These are phyloP conservation scores for Antedon mediterranea DNA, from an alignment of 53 echinoderm and acorn worm species.

Conservation along the genomic window DNA sequence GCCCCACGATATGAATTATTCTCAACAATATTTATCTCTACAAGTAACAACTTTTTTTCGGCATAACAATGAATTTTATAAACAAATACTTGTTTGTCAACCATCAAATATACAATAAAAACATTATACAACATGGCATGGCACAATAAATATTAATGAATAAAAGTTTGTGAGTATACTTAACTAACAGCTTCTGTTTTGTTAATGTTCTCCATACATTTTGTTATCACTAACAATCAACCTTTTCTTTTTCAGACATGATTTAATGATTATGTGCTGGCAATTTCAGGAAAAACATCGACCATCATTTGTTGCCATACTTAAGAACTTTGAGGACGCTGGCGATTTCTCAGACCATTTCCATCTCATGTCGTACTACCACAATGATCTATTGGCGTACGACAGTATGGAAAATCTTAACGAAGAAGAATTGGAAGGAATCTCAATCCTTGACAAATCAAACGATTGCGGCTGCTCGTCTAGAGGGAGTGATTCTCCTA, in stretches of 20 bases:
- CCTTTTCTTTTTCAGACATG: slow-evolving; percentile 30
- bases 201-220: not conserved
- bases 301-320: slow-evolving; percentile 69
- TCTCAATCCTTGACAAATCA: slow-evolving; percentile 40
- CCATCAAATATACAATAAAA: too few species aligned
- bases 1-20: too few species aligned
- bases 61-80: too few species aligned
- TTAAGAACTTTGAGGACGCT: slow-evolving; percentile 43
- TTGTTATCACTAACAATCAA: not conserved
- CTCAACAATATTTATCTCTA: too few species aligned
- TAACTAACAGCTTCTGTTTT: not conserved
- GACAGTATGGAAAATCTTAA: slow-evolving; percentile 23
- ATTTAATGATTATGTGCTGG: slow-evolving; percentile 89
- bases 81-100: too few species aligned
- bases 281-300: slow-evolving; percentile 81
- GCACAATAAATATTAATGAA: too few species aligned
- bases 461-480: not conserved
- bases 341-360: slow-evolving; percentile 45
- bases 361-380: slow-evolving; percentile 50
- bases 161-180: too few species aligned
- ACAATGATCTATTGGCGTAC: slow-evolving; percentile 30
- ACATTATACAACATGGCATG: too few species aligned
- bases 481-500: not conserved
- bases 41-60: too few species aligned
- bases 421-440: slow-evolving; percentile 43